Evolutionary conservation across 2,888 invertebrate species (phyloP).

Genomic region (Drosophila hamatofila): DNA sequence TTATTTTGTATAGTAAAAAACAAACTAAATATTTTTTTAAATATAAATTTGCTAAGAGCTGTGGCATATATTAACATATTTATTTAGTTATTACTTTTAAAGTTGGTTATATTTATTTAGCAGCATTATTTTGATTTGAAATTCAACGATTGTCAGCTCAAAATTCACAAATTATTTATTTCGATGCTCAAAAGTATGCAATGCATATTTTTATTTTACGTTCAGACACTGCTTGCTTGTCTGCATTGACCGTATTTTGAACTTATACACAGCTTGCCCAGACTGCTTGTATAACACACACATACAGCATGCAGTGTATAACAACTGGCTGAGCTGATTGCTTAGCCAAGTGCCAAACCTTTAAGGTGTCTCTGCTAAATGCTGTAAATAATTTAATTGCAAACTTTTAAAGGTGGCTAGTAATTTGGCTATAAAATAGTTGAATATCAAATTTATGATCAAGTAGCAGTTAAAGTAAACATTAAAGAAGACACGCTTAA

Average conservation of each 20-base stretch:
- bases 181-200: slow-evolving; percentile 11
- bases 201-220: background rate
- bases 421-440: background rate
- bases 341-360: slow-evolving; percentile 5
- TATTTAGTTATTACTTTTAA: background rate
- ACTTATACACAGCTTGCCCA: too few species aligned
- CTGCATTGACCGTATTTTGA: background rate
- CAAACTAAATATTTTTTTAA: background rate
- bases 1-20: background rate
- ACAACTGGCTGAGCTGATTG: background rate
- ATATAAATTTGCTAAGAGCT: background rate
- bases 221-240: background rate
- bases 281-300: background rate
- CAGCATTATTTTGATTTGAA: background rate
- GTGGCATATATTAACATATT: background rate
- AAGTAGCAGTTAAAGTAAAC: background rate
- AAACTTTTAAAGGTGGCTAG: background rate
- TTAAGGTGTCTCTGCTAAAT: background rate
- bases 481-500: background rate
- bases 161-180: background rate
- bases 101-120: background rate
- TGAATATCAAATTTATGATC: slow-evolving; percentile 4
- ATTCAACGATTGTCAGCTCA: background rate
- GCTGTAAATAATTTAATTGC: background rate
- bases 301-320: background rate